Evolutionary conservation across 2,888 invertebrate species (phyloP).

Genomic region (Thymelicus sylvestris): DNA sequence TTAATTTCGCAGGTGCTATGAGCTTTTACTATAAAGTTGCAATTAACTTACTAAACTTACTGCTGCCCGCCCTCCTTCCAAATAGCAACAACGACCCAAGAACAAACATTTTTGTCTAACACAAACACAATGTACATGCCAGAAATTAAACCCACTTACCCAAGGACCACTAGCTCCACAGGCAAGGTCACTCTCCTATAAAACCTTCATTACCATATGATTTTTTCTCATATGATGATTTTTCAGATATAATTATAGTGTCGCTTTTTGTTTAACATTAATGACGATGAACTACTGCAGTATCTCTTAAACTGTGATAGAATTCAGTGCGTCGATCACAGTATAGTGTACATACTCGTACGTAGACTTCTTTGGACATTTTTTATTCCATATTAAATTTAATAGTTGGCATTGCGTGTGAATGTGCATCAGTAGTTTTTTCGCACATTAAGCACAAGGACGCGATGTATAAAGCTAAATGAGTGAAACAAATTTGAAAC

Average conservation of each 20-base stretch:
- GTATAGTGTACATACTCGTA: background rate
- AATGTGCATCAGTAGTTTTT: background rate
- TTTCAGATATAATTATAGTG: too few relatives aligned
- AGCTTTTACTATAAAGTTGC: too few relatives aligned
- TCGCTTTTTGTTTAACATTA: too few relatives aligned
- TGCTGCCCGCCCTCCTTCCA: too few relatives aligned
- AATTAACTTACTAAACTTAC: too few relatives aligned
- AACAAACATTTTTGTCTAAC: too few relatives aligned
- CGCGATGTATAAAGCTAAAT: background rate
- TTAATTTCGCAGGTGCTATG: too few relatives aligned
- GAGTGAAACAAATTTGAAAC: background rate
- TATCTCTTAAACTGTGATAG: background rate
- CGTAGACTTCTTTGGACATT: background rate
- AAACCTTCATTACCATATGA: too few relatives aligned
- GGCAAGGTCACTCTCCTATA: too few relatives aligned
- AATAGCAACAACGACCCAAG: too few relatives aligned
- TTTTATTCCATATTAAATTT: background rate
- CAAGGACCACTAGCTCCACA: background rate
- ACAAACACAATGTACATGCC: too few relatives aligned
- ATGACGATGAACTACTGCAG: background rate
- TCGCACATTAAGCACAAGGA: constrained; percentile 1
- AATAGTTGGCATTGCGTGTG: background rate
- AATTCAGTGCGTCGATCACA: constrained; percentile 34
- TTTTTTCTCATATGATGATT: too few relatives aligned
- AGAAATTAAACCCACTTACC: background rate